A percentile compares a stretch with the other conserved stretches of the same genome.
These are phyloP conservation scores for Orchesella flavescens DNA, from an alignment of 2,888 invertebrate genomes.

Conservation along the genomic window DNA sequence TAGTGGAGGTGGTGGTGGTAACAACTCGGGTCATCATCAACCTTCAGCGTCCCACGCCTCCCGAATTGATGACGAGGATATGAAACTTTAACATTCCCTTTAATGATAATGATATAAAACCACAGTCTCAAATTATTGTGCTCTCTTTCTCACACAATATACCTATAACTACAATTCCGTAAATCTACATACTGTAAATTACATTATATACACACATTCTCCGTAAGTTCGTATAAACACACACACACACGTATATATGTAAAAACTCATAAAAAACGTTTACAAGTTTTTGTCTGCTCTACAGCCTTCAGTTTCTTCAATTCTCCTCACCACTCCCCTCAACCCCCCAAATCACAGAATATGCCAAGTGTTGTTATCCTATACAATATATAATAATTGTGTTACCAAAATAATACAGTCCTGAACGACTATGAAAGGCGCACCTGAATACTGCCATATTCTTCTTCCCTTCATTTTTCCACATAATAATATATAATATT, in stretches of 20 bases:
- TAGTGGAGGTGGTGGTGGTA: conserved; percentile 45
- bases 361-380: too few species aligned
- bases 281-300: not conserved
- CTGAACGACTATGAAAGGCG: too few species aligned
- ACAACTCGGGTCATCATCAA: conserved; percentile 51
- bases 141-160: conserved; percentile 57
- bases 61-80: conserved; percentile 70
- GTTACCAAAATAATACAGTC: too few species aligned
- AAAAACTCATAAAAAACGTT: not conserved
- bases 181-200: conserved; percentile 23
- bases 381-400: too few species aligned
- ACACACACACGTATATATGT: not conserved
- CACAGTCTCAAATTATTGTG: conserved; percentile 55
- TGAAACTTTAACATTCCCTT: conserved; percentile 71
- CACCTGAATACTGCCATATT: too few species aligned
- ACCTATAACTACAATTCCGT: conserved; percentile 39
- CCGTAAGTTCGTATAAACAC: conserved; percentile 21
- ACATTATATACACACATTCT: conserved; percentile 14
- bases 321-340: too few species aligned
- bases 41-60: conserved; percentile 62
- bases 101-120: conserved; percentile 35
- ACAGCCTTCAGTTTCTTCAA: conserved; percentile 20
- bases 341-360: too few species aligned
- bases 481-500: too few species aligned
- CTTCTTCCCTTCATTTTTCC: too few species aligned